Percentiles rank a stretch among this genome's conserved stretches.
Conservation (phyloP, 2,113 vertebrate species). For the Alces alces region DNA sequence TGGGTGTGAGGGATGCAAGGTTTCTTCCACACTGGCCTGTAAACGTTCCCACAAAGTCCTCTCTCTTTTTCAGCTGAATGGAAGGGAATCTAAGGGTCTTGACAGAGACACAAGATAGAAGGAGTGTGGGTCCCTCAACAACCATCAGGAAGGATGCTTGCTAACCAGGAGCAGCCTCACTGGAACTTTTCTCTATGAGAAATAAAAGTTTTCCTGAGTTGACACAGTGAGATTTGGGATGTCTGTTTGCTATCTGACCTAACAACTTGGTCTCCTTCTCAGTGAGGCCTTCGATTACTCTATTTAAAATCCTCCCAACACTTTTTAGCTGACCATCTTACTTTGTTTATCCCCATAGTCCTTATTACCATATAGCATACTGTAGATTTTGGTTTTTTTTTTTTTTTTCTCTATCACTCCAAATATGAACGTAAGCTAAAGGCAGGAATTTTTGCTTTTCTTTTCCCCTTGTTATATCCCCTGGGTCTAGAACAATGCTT, state of each 20-base stretch:
- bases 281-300: neutral
- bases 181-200: neutral
- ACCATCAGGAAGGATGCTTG: neutral
- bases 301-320: neutral
- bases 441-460: neutral
- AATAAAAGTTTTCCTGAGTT: neutral
- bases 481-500: neutral
- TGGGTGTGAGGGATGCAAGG: neutral
- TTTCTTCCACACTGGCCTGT: neutral
- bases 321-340: neutral
- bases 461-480: neutral
- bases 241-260: neutral
- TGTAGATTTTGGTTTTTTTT: neutral
- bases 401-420: neutral
- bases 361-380: neutral
- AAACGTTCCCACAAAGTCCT: neutral
- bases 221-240: neutral
- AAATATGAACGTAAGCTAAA: neutral
- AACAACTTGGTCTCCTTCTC: neutral
- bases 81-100: neutral
- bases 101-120: neutral
- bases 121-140: neutral
- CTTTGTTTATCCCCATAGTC: neutral
- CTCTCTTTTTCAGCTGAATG: neutral
- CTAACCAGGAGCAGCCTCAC: neutral